These are phyloP conservation scores for Cottoperca gobio DNA, from an alignment of 2,797 vertebrate species.

Conservation along the genomic window DNA sequence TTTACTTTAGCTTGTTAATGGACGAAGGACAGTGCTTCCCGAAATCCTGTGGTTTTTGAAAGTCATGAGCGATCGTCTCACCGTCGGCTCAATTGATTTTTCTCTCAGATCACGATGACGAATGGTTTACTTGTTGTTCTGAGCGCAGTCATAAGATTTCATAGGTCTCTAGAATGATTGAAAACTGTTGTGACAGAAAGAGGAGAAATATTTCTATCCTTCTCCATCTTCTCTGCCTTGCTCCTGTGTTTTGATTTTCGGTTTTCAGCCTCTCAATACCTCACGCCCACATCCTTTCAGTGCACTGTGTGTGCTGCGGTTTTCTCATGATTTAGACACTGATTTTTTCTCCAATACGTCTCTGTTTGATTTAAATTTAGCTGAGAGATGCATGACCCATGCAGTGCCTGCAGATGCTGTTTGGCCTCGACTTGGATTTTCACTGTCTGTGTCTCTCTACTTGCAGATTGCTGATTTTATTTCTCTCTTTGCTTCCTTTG, in stretches of 20 bases:
- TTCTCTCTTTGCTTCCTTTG: constrained; percentile 6
- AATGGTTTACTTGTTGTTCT: constrained; percentile 38
- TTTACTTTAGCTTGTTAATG: background rate
- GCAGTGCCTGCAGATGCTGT: constrained; percentile 30
- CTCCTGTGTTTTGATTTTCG: background rate
- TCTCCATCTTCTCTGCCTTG: background rate
- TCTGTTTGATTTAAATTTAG: constrained; percentile 64
- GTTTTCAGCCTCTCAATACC: background rate
- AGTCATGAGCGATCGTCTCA: constrained; percentile 17
- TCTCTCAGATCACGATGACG: constrained; percentile 26
- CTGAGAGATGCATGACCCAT: constrained; percentile 46
- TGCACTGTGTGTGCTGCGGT: background rate
- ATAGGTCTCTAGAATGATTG: constrained; percentile 9
- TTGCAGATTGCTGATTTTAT: background rate
- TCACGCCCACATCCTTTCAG: constrained; percentile 30
- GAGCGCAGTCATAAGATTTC: constrained; percentile 12
- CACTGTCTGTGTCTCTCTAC: background rate
- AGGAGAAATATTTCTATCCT: background rate
- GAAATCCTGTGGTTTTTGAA: constrained; percentile 1
- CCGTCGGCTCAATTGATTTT: constrained; percentile 42
- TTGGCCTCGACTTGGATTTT: constrained; percentile 34
- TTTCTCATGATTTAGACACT: constrained; percentile 27
- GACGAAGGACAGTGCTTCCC: background rate
- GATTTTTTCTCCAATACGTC: constrained; percentile 44
- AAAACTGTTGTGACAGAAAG: constrained; percentile 45